Conservation (phyloP, 2,888 invertebrate species). For the Elysia crispata region DNA sequence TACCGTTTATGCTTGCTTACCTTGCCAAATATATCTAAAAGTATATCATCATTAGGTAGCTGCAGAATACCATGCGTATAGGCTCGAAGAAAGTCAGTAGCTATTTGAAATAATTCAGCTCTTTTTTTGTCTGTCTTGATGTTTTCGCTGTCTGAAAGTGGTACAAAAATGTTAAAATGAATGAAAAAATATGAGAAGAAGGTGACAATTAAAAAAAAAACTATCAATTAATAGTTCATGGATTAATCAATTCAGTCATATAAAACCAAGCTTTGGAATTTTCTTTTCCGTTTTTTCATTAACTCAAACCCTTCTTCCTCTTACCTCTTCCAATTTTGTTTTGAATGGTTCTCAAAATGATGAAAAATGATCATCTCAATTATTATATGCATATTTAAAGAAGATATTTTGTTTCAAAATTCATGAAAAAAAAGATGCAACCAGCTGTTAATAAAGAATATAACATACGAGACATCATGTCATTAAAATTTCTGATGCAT, state of each 20-base stretch:
- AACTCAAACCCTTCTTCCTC: too few species aligned
- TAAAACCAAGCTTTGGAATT: not conserved
- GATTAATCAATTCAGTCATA: not conserved
- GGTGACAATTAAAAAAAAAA: too few species aligned
- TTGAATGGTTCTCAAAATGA: too few species aligned
- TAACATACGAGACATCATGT: slow-evolving; percentile 92
- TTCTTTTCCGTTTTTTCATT: too few species aligned
- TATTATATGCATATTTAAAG: too few species aligned
- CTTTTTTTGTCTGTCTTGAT: slow-evolving; percentile 86
- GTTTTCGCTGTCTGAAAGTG: slow-evolving; percentile 87
- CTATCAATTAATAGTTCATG: not conserved
- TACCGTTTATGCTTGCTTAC: slow-evolving; percentile 81
- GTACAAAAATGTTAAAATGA: too few species aligned
- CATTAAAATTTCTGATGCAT: slow-evolving; percentile 74
- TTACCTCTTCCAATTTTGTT: too few species aligned
- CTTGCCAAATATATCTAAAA: slow-evolving; percentile 91
- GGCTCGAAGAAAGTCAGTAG: slow-evolving; percentile 85
- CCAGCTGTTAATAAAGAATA: not conserved
- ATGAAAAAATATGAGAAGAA: slow-evolving; percentile 18
- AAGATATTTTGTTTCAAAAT: too few species aligned
- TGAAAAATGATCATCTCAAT: too few species aligned
- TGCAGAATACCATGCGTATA: slow-evolving; percentile 83
- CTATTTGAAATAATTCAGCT: slow-evolving; percentile 87
- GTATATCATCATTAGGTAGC: slow-evolving; percentile 86
- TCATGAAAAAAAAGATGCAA: too few species aligned